phyloP scores from a whole-genome alignment of 1,140 invertebrate species.

The Panagrolaimus sp. region DNA sequence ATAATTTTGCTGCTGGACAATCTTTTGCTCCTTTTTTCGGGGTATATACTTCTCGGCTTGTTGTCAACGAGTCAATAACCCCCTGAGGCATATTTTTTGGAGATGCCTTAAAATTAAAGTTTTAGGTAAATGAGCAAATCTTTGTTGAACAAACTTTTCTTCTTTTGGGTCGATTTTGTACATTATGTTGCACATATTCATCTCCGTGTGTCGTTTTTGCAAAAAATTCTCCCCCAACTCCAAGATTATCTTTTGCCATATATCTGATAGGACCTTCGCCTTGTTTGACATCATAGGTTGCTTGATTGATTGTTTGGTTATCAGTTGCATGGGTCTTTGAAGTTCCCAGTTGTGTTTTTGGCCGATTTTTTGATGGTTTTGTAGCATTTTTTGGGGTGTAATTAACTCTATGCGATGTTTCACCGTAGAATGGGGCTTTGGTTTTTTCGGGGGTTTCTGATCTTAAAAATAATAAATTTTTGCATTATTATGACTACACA shows the following conservation, averaged over 20 bases:
- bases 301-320: neutral
- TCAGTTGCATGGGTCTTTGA: neutral
- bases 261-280: neutral
- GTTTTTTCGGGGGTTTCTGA: neutral
- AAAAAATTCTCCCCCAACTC: constrained; percentile 3
- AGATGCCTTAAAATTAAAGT: neutral
- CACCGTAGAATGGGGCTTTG: constrained; percentile 1
- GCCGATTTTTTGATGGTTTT: neutral
- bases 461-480: neutral
- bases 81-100: neutral
- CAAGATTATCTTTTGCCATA: constrained; percentile 8
- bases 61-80: neutral
- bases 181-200: neutral
- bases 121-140: neutral
- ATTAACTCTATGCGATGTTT: neutral
- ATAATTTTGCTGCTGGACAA: constrained; percentile 1
- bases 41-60: constrained; percentile 4
- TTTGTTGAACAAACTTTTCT: neutral
- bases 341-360: constrained; percentile 5
- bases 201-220: neutral
- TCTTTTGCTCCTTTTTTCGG: constrained; percentile 3
- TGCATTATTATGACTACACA: too few relatives aligned
- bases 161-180: neutral
- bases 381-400: neutral
- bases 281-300: neutral